Evolutionary conservation across 2,888 invertebrate species (phyloP).

Genomic region (Epsilonema sp.): DNA sequence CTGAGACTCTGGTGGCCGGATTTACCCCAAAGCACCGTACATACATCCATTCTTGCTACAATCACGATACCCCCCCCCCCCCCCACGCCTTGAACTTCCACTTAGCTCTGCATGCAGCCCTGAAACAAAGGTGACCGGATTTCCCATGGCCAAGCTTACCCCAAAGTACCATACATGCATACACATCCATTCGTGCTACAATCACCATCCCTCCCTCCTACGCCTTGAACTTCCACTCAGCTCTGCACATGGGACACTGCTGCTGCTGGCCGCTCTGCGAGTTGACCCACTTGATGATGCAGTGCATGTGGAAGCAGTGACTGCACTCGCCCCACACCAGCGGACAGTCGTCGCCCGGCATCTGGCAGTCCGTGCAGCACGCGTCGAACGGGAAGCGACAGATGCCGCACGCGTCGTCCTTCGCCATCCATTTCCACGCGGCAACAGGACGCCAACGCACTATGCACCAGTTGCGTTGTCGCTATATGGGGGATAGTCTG

Average conservation of each 20-base stretch:
- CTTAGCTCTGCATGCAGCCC: conserved; percentile 87
- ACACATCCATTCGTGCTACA: no score
- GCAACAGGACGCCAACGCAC: conserved; percentile 90
- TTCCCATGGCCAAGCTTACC: no score
- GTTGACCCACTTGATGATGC: conserved; percentile 97
- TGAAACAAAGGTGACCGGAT: no score
- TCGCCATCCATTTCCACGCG: conserved; percentile 95
- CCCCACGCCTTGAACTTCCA: conserved; percentile 76
- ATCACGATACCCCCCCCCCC: no score
- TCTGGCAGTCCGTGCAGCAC: conserved; percentile 75
- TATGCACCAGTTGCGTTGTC: no score
- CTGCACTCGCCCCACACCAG: conserved; percentile 95
- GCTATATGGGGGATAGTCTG: no score
- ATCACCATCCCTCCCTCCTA: no score
- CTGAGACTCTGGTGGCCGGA: no score
- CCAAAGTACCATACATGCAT: no score
- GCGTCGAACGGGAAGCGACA: conserved; percentile 47
- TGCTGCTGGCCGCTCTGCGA: conserved; percentile 43
- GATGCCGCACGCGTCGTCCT: conserved; percentile 96
- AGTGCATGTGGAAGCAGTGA: conserved; percentile 98
- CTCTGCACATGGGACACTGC: conserved; percentile 71
- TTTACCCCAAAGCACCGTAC: no score
- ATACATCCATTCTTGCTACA: no score
- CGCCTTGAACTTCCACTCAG: conserved; percentile 86
- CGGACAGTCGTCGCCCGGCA: conserved; percentile 93